Evolutionary conservation across 2,888 invertebrate species (phyloP).

Genomic region (Malthinus seriepunctatus): DNA sequence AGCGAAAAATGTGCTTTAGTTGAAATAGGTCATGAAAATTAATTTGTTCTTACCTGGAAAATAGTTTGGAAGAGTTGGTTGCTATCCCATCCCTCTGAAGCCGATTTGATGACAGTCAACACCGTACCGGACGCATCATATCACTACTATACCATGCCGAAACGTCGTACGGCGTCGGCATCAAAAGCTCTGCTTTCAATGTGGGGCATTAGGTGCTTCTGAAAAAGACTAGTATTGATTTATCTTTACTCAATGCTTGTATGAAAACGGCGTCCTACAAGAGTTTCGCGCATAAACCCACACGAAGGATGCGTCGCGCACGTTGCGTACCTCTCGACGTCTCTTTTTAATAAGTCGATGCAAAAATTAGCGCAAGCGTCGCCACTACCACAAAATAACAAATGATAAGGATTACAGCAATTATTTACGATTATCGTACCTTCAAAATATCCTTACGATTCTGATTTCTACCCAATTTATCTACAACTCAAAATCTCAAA

Average conservation of each 20-base stretch:
- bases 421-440: conserved; percentile 8
- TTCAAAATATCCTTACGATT: conserved; percentile 7
- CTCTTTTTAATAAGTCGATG: conserved; percentile 21
- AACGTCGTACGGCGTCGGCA: conserved; percentile 32
- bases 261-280: conserved; percentile 38
- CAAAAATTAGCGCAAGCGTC: conserved; percentile 35
- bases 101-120: conserved; percentile 36
- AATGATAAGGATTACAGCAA: conserved; percentile 9
- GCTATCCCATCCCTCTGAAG: conserved; percentile 40
- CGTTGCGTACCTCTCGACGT: conserved; percentile 29
- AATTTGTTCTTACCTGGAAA: conserved; percentile 18
- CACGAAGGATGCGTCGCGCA: conserved; percentile 35
- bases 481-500: too few relatives aligned
- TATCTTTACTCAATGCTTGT: conserved; percentile 38
- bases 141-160: conserved; percentile 36
- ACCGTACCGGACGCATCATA: conserved; percentile 34
- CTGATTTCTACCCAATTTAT: not conserved
- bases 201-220: conserved; percentile 50
- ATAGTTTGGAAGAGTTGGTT: conserved; percentile 20
- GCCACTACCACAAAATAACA: conserved; percentile 12
- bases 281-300: conserved; percentile 36
- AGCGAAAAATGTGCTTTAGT: too few relatives aligned
- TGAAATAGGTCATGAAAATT: too few relatives aligned
- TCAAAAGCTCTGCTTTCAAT: conserved; percentile 40
- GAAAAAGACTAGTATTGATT: conserved; percentile 49